Percentiles rank a stretch among this genome's conserved stretches.
These are phyloP conservation scores for Pristionchus maxplancki DNA, from an alignment of 2,888 invertebrate genomes.

Conservation along the genomic window DNA sequence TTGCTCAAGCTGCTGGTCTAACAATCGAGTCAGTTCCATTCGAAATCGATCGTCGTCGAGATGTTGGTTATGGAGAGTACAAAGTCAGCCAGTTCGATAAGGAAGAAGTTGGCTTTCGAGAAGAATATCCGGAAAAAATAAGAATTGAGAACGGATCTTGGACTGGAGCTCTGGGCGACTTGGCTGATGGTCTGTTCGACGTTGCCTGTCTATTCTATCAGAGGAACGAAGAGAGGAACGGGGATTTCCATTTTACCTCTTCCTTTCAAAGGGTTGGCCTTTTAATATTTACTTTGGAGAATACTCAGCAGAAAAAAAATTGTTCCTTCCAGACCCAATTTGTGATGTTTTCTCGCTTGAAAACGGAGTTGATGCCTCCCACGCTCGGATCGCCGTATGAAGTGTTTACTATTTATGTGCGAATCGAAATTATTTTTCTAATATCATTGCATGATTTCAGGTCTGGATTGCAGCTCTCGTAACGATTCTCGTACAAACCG, in stretches of 20 bases:
- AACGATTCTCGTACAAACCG: neutral
- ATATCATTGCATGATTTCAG: neutral
- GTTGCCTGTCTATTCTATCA: slow-evolving; percentile 33
- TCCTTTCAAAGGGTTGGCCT: neutral
- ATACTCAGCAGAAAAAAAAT: neutral
- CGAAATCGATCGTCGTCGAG: neutral
- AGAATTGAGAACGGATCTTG: slow-evolving; percentile 3
- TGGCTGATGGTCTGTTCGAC: neutral
- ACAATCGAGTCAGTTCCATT: neutral
- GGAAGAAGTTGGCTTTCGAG: neutral
- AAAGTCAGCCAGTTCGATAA: neutral
- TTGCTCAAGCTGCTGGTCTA: neutral
- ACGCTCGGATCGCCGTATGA: neutral
- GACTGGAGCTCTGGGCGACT: neutral
- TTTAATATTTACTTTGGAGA: neutral
- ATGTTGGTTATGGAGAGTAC: neutral
- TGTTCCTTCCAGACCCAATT: neutral
- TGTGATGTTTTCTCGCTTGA: neutral
- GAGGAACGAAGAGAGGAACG: neutral
- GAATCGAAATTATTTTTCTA: neutral
- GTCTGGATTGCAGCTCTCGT: neutral
- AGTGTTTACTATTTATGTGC: neutral
- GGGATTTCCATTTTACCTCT: neutral
- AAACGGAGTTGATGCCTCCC: slow-evolving; percentile 21
- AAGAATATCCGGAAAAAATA: neutral